Conservation (phyloP, 2,888 invertebrate genomes). For the Heliconius erato region DNA sequence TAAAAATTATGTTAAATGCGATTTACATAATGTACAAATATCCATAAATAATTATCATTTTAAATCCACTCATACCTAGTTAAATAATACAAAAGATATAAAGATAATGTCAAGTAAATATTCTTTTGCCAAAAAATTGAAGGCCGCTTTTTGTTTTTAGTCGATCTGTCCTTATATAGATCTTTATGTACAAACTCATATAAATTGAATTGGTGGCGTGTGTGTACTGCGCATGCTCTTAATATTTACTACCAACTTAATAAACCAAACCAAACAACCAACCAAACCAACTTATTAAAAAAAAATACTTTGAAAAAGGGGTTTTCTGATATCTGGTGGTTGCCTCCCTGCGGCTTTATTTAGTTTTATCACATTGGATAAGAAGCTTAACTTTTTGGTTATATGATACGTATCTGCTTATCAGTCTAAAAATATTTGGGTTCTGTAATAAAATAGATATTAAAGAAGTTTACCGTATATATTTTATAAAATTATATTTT, state of each 20-base stretch:
- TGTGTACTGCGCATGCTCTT: too few relatives aligned
- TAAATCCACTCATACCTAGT: neutral
- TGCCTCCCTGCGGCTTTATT: neutral
- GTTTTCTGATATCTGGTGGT: neutral
- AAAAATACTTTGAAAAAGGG: neutral
- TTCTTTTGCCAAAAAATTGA: neutral
- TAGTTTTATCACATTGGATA: conserved; percentile 2
- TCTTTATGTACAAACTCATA: neutral
- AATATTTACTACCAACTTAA: too few relatives aligned
- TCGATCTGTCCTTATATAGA: neutral
- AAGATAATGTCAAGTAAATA: neutral
- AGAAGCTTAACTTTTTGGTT: conserved; percentile 12
- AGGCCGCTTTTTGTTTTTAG: neutral
- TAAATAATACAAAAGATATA: neutral
- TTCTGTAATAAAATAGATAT: neutral
- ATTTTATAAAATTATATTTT: too few relatives aligned
- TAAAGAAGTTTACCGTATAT: neutral
- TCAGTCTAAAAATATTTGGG: neutral
- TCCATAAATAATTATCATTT: neutral
- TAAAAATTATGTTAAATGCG: neutral
- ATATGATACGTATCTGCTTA: neutral
- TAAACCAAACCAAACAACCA: too few relatives aligned
- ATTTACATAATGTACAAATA: neutral
- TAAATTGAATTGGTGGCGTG: neutral
- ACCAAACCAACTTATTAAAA: neutral